Evolutionary conservation across 2,797 vertebrate genomes (phyloP).

Genomic region (Nyctalus aviator): DNA sequence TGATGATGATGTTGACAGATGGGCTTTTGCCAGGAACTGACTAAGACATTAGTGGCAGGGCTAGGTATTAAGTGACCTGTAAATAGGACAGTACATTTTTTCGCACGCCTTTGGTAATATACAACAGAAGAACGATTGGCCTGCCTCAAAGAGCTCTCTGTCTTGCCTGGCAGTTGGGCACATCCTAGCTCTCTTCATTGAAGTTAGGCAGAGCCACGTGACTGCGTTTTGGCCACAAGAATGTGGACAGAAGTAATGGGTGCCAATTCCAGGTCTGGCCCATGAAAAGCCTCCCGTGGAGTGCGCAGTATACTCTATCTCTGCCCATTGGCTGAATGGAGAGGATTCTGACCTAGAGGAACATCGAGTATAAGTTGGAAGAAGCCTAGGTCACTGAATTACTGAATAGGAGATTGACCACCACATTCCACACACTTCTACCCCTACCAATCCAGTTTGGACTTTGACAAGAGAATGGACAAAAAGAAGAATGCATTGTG

Average conservation of each 20-base stretch:
- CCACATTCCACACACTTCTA: not conserved
- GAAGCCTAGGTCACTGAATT: not conserved
- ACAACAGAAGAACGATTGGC: not conserved
- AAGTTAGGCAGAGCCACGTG: not conserved
- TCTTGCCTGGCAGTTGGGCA: not conserved
- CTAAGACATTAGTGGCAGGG: not conserved
- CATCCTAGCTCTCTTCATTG: not conserved
- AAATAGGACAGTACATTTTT: constrained; percentile 14
- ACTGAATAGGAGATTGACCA: not conserved
- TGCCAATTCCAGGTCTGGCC: not conserved
- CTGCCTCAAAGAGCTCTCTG: not conserved
- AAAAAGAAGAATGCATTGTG: not conserved
- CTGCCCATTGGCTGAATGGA: not conserved
- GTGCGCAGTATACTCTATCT: not conserved
- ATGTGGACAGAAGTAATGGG: not conserved
- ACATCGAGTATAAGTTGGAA: not conserved
- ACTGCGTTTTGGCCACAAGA: not conserved
- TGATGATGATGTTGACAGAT: not conserved
- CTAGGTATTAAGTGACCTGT: not conserved
- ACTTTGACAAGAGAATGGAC: not conserved
- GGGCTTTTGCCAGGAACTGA: constrained; percentile 18
- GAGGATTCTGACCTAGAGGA: not conserved
- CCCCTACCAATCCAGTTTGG: not conserved
- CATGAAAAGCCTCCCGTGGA: not conserved
- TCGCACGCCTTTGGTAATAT: not conserved